Base-by-base conservation (phyloP, 53 echinoderm and acorn worm species). In the Echinarachnius parma region DNA sequence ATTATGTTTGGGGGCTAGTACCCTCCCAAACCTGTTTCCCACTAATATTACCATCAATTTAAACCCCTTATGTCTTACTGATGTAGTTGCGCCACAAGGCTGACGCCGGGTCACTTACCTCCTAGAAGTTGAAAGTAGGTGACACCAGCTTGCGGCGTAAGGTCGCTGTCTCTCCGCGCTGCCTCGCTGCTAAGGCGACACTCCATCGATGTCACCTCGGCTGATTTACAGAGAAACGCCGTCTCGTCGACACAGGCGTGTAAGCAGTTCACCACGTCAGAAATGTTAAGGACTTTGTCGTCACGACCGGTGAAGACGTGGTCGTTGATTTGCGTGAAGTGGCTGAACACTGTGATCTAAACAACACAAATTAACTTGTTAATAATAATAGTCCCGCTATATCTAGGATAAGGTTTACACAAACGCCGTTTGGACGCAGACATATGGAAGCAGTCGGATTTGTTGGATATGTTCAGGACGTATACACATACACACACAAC, bases 131-230 rank as follows among this genome's bases (percentile, higher is more conserved):
- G 56, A 25, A 56, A 70, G 35, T 72, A 72, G 7, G 18, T 56
- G n/a, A 46, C 74, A 9, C 44, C 74, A 28, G 24, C 35, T 56
- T 56, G 33, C 15, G 10, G 56, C 22, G 18, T n/a, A 9, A 72
- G 37, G 9, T 72, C 56, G 44, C 15, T 28, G 18, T 36, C 27
- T 5, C 28, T 25, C 36, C 74, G 4, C 1, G 74, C 74, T 2
- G 57, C 29, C 28, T 25, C 39, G 27, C 25, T 39, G 44, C 74
- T 72, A 25, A 72, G 28, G 5, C 74, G 57, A 56, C 74, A 72
- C 57, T 72, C 36, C 26, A 55, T 57, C 7, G 39, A 26, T 3
- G 56, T 39, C 20, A 36, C 28, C 10, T 72, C 74, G 18, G 57
- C 74, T 28, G 74, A 72, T 9, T 57, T 39, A 28, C 74, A 72